Evolutionary conservation across 37 sponge, comb jelly and placozoan species (phyloP).

Genomic region (Oopsacas minuta): DNA sequence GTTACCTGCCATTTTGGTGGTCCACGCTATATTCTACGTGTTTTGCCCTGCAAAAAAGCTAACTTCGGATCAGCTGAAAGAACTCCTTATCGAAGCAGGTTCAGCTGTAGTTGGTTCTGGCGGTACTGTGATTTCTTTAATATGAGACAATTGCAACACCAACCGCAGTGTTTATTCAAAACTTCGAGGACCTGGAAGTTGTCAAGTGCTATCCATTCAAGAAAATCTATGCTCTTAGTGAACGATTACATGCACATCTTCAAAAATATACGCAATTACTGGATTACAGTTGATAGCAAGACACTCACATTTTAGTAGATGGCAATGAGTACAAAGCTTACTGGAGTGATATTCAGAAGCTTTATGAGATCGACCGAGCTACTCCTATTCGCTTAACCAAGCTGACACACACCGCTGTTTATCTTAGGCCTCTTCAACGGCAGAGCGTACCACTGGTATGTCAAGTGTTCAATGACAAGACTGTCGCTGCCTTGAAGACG

Average conservation of each 20-base stretch:
- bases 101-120: slow-evolving; percentile 17
- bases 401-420: slow-evolving; percentile 20
- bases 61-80: slow-evolving; percentile 19
- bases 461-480: slow-evolving; percentile 19
- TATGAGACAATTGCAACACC: slow-evolving; percentile 15
- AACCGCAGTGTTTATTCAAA: slow-evolving; percentile 20
- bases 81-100: slow-evolving; percentile 19
- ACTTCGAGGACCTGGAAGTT: slow-evolving; percentile 17
- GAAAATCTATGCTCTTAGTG: slow-evolving; percentile 4
- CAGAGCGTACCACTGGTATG: slow-evolving; percentile 15
- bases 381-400: slow-evolving; percentile 20
- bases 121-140: slow-evolving; percentile 20
- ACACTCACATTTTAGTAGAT: not conserved
- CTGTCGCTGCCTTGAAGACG: slow-evolving; percentile 20
- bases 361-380: slow-evolving; percentile 20
- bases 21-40: slow-evolving; percentile 19
- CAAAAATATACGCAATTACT: slow-evolving; percentile 5
- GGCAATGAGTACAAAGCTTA: slow-evolving; percentile 20
- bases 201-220: slow-evolving; percentile 19
- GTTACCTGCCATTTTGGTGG: slow-evolving; percentile 17
- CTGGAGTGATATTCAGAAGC: not conserved
- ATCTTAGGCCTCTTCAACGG: not conserved
- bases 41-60: slow-evolving; percentile 19
- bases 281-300: slow-evolving; percentile 19
- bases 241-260: slow-evolving; percentile 15